Conservation (phyloP, 1,140 invertebrate genomes). For the Theocolax elegans region DNA sequence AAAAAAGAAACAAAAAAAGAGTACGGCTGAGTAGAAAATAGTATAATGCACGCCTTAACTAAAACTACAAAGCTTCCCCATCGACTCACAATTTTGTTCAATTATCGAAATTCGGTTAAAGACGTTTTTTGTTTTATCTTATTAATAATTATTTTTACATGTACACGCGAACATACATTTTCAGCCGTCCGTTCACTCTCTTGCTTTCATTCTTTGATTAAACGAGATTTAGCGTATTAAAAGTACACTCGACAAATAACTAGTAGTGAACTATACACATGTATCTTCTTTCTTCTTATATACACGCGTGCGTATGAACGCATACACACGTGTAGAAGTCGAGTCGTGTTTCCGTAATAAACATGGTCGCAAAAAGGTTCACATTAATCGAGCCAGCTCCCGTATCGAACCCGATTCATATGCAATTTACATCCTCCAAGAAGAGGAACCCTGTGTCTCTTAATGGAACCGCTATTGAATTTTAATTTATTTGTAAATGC, state of each 20-base stretch:
- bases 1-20: constrained; percentile 15
- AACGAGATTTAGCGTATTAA: constrained; percentile 39
- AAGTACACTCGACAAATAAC: constrained; percentile 42
- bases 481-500: constrained; percentile 17
- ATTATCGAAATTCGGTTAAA: constrained; percentile 28
- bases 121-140: constrained; percentile 30
- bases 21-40: constrained; percentile 35
- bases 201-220: constrained; percentile 29
- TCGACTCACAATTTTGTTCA: constrained; percentile 37
- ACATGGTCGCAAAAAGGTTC: constrained; percentile 1
- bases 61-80: constrained; percentile 42
- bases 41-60: constrained; percentile 36
- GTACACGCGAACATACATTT: constrained; percentile 41
- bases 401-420: constrained; percentile 1
- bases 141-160: constrained; percentile 41
- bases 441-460: background rate
- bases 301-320: constrained; percentile 31
- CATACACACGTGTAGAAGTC: constrained; percentile 32
- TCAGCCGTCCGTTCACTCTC: constrained; percentile 31
- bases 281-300: constrained; percentile 27
- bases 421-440: background rate
- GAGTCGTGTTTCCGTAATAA: constrained; percentile 6
- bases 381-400: background rate
- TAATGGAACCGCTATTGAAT: constrained; percentile 1
- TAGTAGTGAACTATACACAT: constrained; percentile 42